Conservation (phyloP, 2,888 invertebrate genomes). For the Himalopsyche kuldschensis region DNA sequence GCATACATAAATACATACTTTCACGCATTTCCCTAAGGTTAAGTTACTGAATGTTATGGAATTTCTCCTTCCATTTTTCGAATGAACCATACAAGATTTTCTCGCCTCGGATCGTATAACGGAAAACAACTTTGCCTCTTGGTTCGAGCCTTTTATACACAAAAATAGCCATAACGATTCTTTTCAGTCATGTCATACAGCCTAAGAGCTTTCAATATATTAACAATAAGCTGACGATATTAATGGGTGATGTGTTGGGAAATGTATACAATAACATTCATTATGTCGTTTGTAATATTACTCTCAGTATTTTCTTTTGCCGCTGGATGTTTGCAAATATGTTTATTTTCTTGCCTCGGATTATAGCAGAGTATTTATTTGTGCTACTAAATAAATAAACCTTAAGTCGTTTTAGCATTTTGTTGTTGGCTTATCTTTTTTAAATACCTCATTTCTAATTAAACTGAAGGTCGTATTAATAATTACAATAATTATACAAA, state of each 20-base stretch:
- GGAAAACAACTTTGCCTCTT: not conserved
- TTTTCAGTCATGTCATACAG: not conserved
- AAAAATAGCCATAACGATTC: not conserved
- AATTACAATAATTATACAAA: no score
- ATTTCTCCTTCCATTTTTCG: not conserved
- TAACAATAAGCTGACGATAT: not conserved
- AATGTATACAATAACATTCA: not conserved
- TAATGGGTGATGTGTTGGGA: not conserved
- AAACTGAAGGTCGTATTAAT: no score
- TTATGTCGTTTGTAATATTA: not conserved
- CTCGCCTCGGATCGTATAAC: not conserved
- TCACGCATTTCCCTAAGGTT: constrained; percentile 22
- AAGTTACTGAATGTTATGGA: not conserved
- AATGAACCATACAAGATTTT: not conserved
- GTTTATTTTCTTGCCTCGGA: not conserved
- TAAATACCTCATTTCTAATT: no score
- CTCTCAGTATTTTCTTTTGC: not conserved
- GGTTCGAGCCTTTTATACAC: not conserved
- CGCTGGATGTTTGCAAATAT: not conserved
- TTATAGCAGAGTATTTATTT: not conserved
- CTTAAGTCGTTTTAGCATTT: not conserved
- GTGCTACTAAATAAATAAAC: not conserved
- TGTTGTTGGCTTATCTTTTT: not conserved
- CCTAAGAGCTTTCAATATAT: constrained; percentile 5
- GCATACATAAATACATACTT: constrained; percentile 20